Percentiles rank a stretch among this genome's conserved stretches.
These are phyloP conservation scores for Atopsyche davidsoni DNA, from an alignment of 1,140 invertebrate genomes.

Conservation along the genomic window DNA sequence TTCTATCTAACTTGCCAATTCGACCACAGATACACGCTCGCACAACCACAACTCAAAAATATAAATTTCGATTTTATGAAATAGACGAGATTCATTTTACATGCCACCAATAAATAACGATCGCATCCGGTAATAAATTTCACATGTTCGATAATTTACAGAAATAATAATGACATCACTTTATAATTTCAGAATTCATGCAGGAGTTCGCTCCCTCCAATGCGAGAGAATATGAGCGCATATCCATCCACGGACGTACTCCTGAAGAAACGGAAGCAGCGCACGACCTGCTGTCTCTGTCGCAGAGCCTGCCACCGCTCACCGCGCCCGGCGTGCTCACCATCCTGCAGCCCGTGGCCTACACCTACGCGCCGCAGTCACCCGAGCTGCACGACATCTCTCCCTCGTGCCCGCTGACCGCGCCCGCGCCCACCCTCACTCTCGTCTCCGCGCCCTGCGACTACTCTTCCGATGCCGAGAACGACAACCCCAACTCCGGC, in stretches of 20 bases:
- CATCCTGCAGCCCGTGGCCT: slow-evolving; percentile 43
- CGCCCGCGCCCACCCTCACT: slow-evolving; percentile 27
- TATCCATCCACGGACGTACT: slow-evolving; percentile 43
- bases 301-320: slow-evolving; percentile 69
- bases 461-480: slow-evolving; percentile 32
- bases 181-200: slow-evolving; percentile 23
- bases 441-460: slow-evolving; percentile 16
- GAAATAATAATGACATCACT: no score
- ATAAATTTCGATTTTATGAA: no score
- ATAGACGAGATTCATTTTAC: no score
- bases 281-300: slow-evolving; percentile 76
- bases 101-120: no score
- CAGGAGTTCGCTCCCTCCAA: slow-evolving; percentile 8
- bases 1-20: no score
- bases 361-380: slow-evolving; percentile 29
- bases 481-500: slow-evolving; percentile 37
- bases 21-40: no score
- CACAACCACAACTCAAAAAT: no score
- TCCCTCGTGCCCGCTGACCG: slow-evolving; percentile 24
- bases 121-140: no score
- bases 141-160: no score
- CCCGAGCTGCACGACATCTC: slow-evolving; percentile 28
- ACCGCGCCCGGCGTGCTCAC: slow-evolving; percentile 59
- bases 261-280: slow-evolving; percentile 79
- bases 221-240: background rate